phyloP scores from a whole-genome alignment of 2,113 vertebrate genomes.

The Ochotona princeps region DNA sequence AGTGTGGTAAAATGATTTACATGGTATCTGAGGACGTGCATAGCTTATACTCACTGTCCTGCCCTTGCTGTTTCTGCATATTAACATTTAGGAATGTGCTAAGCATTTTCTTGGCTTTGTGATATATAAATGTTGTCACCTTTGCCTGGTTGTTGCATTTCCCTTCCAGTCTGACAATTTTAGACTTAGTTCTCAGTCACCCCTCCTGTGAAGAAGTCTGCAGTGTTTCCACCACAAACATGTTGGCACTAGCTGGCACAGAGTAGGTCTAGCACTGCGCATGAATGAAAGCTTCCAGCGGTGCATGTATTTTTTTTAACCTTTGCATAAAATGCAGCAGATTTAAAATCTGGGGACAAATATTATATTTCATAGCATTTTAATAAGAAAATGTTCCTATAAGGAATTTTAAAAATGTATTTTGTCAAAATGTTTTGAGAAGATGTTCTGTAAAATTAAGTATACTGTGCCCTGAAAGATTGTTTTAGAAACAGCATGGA shows the following conservation, averaged over 20 bases:
- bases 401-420: not conserved
- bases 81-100: not conserved
- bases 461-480: not conserved
- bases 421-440: conserved; percentile 34
- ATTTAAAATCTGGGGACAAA: conserved; percentile 49
- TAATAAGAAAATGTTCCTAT: not conserved
- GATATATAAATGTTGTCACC: not conserved
- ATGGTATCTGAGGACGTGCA: too few relatives aligned
- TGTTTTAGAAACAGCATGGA: conserved; percentile 44
- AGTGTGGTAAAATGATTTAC: too few relatives aligned
- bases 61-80: not conserved
- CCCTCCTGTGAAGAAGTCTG: not conserved
- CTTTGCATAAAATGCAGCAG: conserved; percentile 32
- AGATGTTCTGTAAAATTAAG: not conserved
- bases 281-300: conserved; percentile 13
- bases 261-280: not conserved
- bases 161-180: not conserved
- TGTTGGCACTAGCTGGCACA: not conserved
- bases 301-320: conserved; percentile 15
- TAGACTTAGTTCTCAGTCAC: not conserved
- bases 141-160: conserved; percentile 8
- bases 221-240: not conserved
- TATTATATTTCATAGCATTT: conserved; percentile 11
- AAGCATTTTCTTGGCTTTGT: not conserved
- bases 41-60: not conserved